Conservation (phyloP, 1,140 invertebrate genomes). For the Procambarus virginalis region DNA sequence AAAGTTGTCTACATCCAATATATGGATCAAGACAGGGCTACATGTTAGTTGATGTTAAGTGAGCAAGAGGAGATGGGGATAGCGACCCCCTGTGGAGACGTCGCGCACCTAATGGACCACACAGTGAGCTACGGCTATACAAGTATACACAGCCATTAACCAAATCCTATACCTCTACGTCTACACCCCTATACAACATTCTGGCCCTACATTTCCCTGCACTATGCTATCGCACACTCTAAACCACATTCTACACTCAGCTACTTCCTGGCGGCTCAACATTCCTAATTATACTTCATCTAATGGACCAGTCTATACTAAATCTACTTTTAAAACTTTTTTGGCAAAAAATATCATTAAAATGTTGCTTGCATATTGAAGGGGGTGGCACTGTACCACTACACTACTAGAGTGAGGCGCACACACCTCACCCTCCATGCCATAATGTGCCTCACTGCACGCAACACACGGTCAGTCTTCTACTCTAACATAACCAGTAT, state of each 20-base stretch:
- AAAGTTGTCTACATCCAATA: conserved; percentile 32
- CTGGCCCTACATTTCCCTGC: not conserved
- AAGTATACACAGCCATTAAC: not conserved
- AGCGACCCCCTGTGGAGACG: conserved; percentile 13
- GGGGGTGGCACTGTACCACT: not conserved
- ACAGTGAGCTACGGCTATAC: conserved; percentile 32
- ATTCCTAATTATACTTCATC: not conserved
- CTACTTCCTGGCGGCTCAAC: not conserved
- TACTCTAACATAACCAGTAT: not conserved
- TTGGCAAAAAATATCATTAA: not conserved
- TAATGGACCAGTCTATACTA: not conserved
- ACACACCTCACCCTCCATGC: too few species aligned
- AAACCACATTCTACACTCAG: not conserved
- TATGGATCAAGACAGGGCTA: conserved; percentile 8
- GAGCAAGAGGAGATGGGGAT: conserved; percentile 2
- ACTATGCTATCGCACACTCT: too few species aligned
- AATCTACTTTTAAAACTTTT: not conserved
- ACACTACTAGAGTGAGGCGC: not conserved
- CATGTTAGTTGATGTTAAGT: not conserved
- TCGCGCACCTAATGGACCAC: conserved; percentile 17
- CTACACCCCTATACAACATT: not conserved
- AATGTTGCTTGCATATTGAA: not conserved
- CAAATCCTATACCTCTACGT: not conserved
- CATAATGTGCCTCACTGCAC: not conserved
- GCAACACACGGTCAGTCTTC: not conserved